Evolutionary conservation across 92 coral and sea anemone genomes (phyloP).

Genomic region (Parazoanthus darwini): DNA sequence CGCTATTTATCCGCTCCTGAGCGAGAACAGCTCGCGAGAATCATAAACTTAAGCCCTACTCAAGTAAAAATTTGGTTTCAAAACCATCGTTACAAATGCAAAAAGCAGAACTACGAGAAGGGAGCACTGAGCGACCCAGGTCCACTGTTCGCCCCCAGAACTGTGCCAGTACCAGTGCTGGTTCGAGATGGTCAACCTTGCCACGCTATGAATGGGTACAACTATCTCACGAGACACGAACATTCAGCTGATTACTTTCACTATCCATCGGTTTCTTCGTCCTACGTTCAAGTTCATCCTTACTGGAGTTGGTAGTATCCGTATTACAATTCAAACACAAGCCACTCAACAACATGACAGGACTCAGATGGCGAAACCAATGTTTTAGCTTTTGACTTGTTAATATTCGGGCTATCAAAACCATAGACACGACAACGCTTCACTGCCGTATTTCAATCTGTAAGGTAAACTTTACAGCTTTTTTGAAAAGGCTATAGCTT

Average conservation of each 20-base stretch:
- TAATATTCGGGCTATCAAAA: slow-evolving; percentile 13
- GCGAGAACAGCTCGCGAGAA: slow-evolving; percentile 96
- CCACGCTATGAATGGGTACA: slow-evolving; percentile 76
- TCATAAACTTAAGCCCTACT: slow-evolving; percentile 94
- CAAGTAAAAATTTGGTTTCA: slow-evolving; percentile 99
- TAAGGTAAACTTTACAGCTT: slow-evolving; percentile 21
- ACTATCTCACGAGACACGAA: slow-evolving; percentile 67
- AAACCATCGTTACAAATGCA: slow-evolving; percentile 99
- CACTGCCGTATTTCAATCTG: slow-evolving; percentile 11
- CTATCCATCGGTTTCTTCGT: slow-evolving; percentile 82
- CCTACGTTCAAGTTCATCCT: slow-evolving; percentile 71
- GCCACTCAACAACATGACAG: slow-evolving; percentile 30
- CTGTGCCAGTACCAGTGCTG: slow-evolving; percentile 88
- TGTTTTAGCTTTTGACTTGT: slow-evolving; percentile 21
- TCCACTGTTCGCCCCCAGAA: slow-evolving; percentile 89
- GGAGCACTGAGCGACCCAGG: slow-evolving; percentile 73
- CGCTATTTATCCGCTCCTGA: slow-evolving; percentile 98
- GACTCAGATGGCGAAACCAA: slow-evolving; percentile 21
- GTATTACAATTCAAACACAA: slow-evolving; percentile 21
- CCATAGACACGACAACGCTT: slow-evolving; percentile 21
- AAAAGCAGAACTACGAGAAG: slow-evolving; percentile 93
- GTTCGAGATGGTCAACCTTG: slow-evolving; percentile 95
- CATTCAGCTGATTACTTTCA: slow-evolving; percentile 83
- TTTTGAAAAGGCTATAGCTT: not conserved
- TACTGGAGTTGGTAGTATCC: slow-evolving; percentile 32